Evolutionary conservation across 2,888 invertebrate genomes (phyloP), one percentile per base, ranked within the genome.

Genomic region (Acanthacorydalis orientalis): DNA sequence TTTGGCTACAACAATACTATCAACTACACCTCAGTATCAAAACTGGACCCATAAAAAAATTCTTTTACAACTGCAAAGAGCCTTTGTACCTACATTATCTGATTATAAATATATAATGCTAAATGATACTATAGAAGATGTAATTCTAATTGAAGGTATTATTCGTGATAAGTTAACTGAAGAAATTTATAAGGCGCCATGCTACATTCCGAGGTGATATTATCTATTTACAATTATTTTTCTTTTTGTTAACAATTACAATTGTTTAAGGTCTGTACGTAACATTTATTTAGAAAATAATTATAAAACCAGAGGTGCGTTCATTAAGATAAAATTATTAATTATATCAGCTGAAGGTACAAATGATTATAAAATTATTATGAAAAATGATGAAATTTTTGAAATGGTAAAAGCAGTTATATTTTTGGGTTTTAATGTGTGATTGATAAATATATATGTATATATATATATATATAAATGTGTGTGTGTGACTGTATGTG

Each of bases 91-190:
- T 2, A 23, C 2, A 23, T 23, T 73, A 0, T 66, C 65, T 46
- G 66, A 68, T 47, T 70, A 68, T 46, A 69, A 70, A 60, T 65
- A 68, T 39, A 72, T 75, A 53, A 66, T 68, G 0, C 68, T 74
- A 0, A 71, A 70, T 43, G 73, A 73, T 44, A 59, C 74, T 53
- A 72, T 74, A 63, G 70, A 71, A 53, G 75, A 76, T 51, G 69
- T 77, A 12, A 63, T 77, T 2, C 57, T 77, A 4, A 57, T 77
- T 10, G 73, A 76, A 49, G 77, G 77, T 0, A 55, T 69, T 23
- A 73, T 72, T 12, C 68, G 68, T 50, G 75, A 77, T 49, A 63
- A 67, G 53, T 66, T 69, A 4, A 73, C 73, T 0, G 64, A 68
- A 34, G 72, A 74, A 47, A 58, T 68, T n/a, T 76, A 72, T 53